These are phyloP conservation scores for Propsilocerus akamusi DNA, from an alignment of 1,140 invertebrate genomes.

Conservation along the genomic window DNA sequence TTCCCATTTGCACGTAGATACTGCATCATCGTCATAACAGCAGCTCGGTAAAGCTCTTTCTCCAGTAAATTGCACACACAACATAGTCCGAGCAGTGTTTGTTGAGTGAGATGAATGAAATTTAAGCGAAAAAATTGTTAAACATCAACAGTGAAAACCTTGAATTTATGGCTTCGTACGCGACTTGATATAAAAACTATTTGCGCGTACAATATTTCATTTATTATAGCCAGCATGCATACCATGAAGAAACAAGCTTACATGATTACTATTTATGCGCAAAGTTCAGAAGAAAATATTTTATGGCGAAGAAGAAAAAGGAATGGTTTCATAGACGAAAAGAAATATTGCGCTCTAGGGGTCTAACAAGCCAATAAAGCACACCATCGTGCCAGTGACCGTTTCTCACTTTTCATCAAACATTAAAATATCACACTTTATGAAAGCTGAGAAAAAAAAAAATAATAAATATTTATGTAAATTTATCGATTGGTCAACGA, in stretches of 20 bases:
- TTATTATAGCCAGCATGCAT: neutral
- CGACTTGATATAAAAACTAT: neutral
- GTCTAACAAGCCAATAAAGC: neutral
- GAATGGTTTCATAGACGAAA: neutral
- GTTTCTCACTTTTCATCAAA: neutral
- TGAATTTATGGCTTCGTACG: neutral
- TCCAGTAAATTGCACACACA: too few species aligned
- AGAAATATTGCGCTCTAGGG: neutral
- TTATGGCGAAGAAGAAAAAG: neutral
- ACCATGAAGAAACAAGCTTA: neutral
- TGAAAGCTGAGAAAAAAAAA: neutral
- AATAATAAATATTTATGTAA: neutral
- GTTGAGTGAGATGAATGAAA: too few species aligned
- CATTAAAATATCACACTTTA: neutral
- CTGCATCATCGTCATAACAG: too few species aligned
- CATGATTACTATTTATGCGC: neutral
- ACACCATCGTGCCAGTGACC: too few species aligned
- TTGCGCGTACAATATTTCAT: conserved; percentile 1
- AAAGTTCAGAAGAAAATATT: neutral
- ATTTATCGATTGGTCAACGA: too few species aligned
- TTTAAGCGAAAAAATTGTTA: too few species aligned
- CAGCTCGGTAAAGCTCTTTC: too few species aligned
- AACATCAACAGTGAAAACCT: too few species aligned
- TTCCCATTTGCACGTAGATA: neutral
- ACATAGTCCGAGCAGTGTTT: too few species aligned